Conservation (phyloP, 2,888 invertebrate species). For the Thymelicus lineola region DNA sequence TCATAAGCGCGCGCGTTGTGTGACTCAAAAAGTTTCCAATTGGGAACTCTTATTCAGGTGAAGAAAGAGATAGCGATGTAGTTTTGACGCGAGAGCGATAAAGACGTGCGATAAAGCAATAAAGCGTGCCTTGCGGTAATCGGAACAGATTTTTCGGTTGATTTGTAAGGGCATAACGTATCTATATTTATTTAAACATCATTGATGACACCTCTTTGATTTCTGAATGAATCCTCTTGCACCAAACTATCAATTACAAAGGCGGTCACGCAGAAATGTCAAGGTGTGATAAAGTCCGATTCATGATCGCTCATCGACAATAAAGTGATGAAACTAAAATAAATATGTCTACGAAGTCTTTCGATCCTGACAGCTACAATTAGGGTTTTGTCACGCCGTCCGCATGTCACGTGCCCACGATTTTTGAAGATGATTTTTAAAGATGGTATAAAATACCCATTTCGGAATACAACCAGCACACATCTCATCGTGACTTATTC, state of each 20-base stretch:
- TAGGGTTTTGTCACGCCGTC: conserved; percentile 74
- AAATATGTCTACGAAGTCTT: conserved; percentile 65
- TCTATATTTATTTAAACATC: no score
- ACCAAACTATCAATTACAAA: conserved; percentile 23
- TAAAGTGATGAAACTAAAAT: conserved; percentile 48
- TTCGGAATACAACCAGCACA: conserved; percentile 55
- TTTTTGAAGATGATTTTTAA: conserved; percentile 61
- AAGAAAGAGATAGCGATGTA: no score
- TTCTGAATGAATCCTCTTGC: background rate
- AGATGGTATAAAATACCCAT: conserved; percentile 72
- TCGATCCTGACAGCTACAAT: conserved; percentile 70
- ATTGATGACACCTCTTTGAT: conserved; percentile 12
- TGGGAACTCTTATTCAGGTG: no score
- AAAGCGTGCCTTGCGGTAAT: no score
- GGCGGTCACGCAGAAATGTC: conserved; percentile 52
- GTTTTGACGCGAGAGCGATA: no score
- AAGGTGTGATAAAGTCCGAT: conserved; percentile 56
- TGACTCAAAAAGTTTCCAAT: no score
- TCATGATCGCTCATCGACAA: conserved; percentile 51
- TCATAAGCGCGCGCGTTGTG: no score
- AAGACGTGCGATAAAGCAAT: no score
- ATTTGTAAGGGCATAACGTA: no score
- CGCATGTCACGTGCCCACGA: conserved; percentile 66
- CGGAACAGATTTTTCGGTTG: no score
- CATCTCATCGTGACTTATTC: conserved; percentile 62